Evolutionary conservation across 2,888 invertebrate species (phyloP), one percentile per base, ranked within the genome.

Genomic region (Myathropa florea): DNA sequence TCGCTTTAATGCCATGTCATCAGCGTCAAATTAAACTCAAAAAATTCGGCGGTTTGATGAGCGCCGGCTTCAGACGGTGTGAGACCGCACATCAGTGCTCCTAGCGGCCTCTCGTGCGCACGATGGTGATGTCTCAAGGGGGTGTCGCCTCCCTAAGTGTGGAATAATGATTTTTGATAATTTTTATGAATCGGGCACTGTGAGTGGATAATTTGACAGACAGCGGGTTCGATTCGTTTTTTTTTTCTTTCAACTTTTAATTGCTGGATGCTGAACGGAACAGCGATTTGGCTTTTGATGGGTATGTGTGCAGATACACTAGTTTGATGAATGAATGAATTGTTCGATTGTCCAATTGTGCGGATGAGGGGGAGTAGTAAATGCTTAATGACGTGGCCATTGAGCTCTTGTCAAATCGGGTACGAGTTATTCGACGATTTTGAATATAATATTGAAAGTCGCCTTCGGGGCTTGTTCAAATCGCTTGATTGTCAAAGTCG

Each of bases 21-120:
- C 75, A 65, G 70, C 75, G 86, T 86, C 86, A 86, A 83, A 86
- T 86, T 86, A 86, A 86, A 70, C 72, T 81, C 57, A 72, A 64
- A 53, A 72, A 72, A 23, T 39, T 67, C 75, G 72, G 72, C 67
- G 77, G 77, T 86, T 78, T 83, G 70, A 65, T 78, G 78, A 77
- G 73, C 72, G 82, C 72, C 86, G 83, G 75, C 65, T 57, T 78
- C 64, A 30, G 39, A 65, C 46, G 14, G 61, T 67, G 71, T 61
- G 21, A 2, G 73, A 61, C 61, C 71, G 85, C 78, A 78, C 78
- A 82, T 70, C 72, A 70, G 63, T 63, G 67, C 39, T 28, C n/a
- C 73, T 26, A 28, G 39, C 68, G 36, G 73, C 10, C 26, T 65
- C 61, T 70, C 30, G 21, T 23, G 26, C 14, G 12, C 24, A 14